Percentiles rank a stretch among this genome's conserved stretches.
Evolutionary conservation across 2,113 vertebrate species (phyloP).

Genomic region (Protobothrops flavoviridis): DNA sequence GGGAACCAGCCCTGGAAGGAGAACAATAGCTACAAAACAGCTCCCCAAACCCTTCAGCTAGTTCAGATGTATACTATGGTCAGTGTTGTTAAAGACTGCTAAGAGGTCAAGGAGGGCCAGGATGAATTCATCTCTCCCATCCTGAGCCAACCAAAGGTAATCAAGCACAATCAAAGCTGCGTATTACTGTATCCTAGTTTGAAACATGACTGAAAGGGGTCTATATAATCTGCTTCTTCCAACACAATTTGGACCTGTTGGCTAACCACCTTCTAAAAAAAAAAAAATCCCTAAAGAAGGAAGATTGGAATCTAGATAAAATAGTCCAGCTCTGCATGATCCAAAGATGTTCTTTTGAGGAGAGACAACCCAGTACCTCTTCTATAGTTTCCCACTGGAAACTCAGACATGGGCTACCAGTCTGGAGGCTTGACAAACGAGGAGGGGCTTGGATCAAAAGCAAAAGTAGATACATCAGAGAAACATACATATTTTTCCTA

Average conservation of each 20-base stretch:
- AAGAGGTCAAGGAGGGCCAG: neutral
- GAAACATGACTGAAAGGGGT: neutral
- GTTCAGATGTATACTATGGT: neutral
- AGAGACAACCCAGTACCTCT: neutral
- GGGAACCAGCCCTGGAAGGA: neutral
- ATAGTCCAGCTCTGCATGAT: neutral
- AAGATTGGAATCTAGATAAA: neutral
- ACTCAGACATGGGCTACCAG: neutral
- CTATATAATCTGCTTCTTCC: neutral
- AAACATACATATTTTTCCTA: neutral
- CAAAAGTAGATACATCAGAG: neutral
- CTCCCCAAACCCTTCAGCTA: neutral
- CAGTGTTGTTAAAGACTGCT: neutral
- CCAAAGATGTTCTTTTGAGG: neutral
- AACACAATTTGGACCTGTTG: neutral
- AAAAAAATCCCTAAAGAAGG: neutral
- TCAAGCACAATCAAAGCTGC: neutral
- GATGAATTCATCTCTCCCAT: neutral
- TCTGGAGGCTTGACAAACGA: neutral
- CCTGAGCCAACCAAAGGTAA: neutral
- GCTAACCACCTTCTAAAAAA: neutral
- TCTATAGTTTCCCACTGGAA: neutral
- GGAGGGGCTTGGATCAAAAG: neutral
- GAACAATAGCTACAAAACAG: neutral
- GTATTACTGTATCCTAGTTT: neutral